Evolutionary conservation across 2,113 vertebrate species (phyloP).

Genomic region (Aspidoscelis tigris): DNA sequence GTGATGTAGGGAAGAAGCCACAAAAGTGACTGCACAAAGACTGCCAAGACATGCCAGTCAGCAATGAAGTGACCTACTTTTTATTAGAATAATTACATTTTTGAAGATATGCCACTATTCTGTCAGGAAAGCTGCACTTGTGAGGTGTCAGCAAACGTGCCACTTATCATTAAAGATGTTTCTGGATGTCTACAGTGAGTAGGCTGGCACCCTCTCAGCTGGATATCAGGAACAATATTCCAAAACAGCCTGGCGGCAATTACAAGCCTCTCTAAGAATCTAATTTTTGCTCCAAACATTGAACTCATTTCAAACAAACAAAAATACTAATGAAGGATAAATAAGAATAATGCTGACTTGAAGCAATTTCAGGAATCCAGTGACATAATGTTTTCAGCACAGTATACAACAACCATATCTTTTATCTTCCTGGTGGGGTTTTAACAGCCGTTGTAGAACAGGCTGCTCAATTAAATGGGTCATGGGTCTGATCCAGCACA

Average conservation of each 20-base stretch:
- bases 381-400: not conserved
- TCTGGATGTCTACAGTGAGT: conserved; percentile 46
- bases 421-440: too few relatives aligned
- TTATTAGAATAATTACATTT: conserved; percentile 58
- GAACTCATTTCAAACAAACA: not conserved
- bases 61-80: conserved; percentile 76
- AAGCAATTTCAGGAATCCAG: not conserved
- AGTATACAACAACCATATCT: too few relatives aligned
- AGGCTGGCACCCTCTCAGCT: conserved; percentile 43
- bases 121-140: conserved; percentile 49
- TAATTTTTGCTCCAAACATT: not conserved
- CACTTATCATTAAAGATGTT: conserved; percentile 59
- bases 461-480: too few relatives aligned
- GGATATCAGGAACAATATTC: conserved; percentile 16
- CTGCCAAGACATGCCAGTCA: conserved; percentile 60
- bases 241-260: not conserved
- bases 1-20: conserved; percentile 43
- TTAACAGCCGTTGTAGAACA: too few relatives aligned
- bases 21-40: conserved; percentile 49
- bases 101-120: conserved; percentile 53
- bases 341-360: not conserved
- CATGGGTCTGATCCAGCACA: too few relatives aligned
- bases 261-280: not conserved
- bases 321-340: not conserved
- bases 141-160: conserved; percentile 72